These are phyloP conservation scores for Amyelois transitella DNA, from an alignment of 1,140 invertebrate species.

Conservation along the genomic window DNA sequence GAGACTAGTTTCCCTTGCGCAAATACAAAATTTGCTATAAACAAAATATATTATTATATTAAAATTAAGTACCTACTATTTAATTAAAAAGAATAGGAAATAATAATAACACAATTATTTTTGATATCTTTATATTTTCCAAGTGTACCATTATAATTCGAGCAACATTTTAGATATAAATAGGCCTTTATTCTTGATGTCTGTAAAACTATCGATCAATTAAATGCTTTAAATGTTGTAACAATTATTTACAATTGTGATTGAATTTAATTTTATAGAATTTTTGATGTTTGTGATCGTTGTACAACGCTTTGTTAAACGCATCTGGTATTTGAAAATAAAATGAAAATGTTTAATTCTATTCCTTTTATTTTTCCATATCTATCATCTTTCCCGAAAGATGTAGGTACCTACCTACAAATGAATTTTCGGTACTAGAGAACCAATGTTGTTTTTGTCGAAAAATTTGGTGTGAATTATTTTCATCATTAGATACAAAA, in stretches of 20 bases:
- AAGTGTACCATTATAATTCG: not conserved
- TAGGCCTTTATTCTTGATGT: constrained; percentile 29
- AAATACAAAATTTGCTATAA: no score
- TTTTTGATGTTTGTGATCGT: constrained; percentile 60
- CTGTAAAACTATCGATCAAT: constrained; percentile 58
- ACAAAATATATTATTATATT: no score
- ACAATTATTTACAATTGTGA: constrained; percentile 51
- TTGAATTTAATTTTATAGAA: constrained; percentile 61
- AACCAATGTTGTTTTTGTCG: no score
- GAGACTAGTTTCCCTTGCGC: no score
- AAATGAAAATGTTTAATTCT: constrained; percentile 27
- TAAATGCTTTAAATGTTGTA: constrained; percentile 68
- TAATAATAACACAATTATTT: not conserved
- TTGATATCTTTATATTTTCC: not conserved
- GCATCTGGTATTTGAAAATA: constrained; percentile 42
- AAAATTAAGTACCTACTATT: not conserved
- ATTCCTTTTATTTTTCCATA: constrained; percentile 12
- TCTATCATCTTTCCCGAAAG: no score
- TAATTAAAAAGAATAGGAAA: not conserved
- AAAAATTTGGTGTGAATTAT: not conserved
- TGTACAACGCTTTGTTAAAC: constrained; percentile 66
- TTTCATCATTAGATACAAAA: not conserved
- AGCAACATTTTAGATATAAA: constrained; percentile 11
- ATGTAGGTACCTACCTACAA: no score
- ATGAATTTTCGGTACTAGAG: no score